Percentiles rank a stretch among this genome's conserved stretches.
Conservation (phyloP, 2,113 vertebrate genomes). For the Psittacus erithacus region DNA sequence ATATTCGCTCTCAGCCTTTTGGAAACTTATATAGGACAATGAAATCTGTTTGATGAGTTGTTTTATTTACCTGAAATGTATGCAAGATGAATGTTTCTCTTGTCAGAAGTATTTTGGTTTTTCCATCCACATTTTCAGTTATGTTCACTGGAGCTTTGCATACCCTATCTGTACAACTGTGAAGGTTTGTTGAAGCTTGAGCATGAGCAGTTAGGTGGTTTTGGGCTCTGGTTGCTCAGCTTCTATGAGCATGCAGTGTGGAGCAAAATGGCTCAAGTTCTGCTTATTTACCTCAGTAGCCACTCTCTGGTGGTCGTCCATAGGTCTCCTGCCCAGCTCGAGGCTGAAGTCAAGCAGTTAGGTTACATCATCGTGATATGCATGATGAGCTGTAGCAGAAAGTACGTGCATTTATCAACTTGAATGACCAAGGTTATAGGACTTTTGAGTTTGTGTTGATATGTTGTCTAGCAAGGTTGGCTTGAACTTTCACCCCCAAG, state of each 20-base stretch:
- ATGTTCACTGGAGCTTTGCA: not conserved
- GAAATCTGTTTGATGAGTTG: not conserved
- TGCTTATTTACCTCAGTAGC: not conserved
- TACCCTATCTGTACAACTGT: rapidly evolving
- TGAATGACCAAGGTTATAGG: not conserved
- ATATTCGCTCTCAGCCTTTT: not conserved
- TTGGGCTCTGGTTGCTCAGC: not conserved
- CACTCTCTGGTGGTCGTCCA: not conserved
- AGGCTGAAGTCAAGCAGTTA: not conserved
- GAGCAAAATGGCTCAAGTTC: not conserved
- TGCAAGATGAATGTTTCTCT: not conserved
- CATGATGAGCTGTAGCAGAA: not conserved
- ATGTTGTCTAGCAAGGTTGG: not conserved
- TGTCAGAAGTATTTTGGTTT: not conserved
- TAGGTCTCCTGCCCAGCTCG: not conserved
- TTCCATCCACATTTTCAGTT: not conserved
- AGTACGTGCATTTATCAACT: not conserved
- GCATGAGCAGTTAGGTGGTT: not conserved
- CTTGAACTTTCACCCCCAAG: not conserved
- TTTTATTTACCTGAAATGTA: not conserved
- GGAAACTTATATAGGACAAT: not conserved
- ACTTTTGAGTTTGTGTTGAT: not conserved
- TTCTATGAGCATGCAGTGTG: not conserved
- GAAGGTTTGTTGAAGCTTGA: not conserved
- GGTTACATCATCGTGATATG: rapidly evolving